A percentile compares a stretch with the other conserved stretches of the same genome.
Conservation (phyloP, 2,888 invertebrate species). For the Tanytarsus gracilentus region DNA sequence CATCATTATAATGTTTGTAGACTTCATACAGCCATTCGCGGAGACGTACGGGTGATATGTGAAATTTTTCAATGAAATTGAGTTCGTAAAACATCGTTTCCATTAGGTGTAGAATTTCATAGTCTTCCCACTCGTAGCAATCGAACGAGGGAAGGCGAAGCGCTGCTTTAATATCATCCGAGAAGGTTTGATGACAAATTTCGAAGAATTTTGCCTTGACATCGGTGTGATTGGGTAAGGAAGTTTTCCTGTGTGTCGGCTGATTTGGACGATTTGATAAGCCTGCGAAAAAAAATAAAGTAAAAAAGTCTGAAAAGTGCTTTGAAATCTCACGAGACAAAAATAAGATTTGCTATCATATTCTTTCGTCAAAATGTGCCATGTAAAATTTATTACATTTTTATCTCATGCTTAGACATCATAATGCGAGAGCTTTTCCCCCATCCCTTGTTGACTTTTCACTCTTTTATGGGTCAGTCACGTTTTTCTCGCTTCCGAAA, state of each 20-base stretch:
- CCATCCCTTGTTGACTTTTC: no score
- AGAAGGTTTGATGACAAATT: constrained; percentile 44
- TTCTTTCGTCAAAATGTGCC: no score
- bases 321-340: no score
- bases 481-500: no score
- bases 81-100: constrained; percentile 76
- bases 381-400: no score
- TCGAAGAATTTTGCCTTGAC: constrained; percentile 43
- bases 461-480: no score
- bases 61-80: constrained; percentile 63
- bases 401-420: no score
- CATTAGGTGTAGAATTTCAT: constrained; percentile 64
- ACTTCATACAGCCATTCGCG: constrained; percentile 65
- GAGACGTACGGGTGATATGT: constrained; percentile 59
- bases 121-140: constrained; percentile 73
- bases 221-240: constrained; percentile 45
- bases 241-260: constrained; percentile 44
- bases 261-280: constrained; percentile 42
- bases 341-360: no score
- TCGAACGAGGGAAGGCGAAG: constrained; percentile 54
- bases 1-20: constrained; percentile 75
- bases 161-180: constrained; percentile 43
- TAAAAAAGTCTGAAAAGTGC: no score
- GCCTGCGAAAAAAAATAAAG: constrained; percentile 35
- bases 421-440: no score